These are phyloP conservation scores for Oscheius sp. DNA, from an alignment of 2,888 invertebrate genomes.

Conservation along the genomic window DNA sequence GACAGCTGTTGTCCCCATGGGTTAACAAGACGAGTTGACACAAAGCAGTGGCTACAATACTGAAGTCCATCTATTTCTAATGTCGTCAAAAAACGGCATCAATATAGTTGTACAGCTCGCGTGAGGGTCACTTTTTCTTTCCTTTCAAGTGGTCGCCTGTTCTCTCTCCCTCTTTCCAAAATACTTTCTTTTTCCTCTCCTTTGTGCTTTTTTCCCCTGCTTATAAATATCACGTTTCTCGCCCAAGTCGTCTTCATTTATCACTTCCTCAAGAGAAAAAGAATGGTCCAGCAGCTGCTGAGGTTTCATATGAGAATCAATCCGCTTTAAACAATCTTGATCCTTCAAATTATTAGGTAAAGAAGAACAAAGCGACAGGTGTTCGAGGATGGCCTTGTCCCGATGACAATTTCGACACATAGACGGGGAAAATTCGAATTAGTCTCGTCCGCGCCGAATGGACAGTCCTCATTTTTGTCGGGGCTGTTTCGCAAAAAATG, in stretches of 20 bases:
- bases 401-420: background rate
- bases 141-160: too few relatives aligned
- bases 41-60: too few relatives aligned
- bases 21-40: too few relatives aligned
- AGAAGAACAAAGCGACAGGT: slow-evolving; percentile 3
- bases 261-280: background rate
- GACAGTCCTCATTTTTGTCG: background rate
- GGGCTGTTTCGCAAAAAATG: too few relatives aligned
- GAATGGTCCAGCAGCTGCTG: background rate
- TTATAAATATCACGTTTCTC: background rate
- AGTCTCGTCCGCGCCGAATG: slow-evolving; percentile 2
- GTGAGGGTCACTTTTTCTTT: too few relatives aligned
- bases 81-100: too few relatives aligned
- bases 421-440: slow-evolving; percentile 15
- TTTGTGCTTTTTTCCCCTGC: background rate
- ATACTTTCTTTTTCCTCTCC: background rate
- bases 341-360: slow-evolving; percentile 25
- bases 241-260: background rate
- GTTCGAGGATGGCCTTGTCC: background rate
- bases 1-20: too few relatives aligned
- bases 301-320: too few relatives aligned
- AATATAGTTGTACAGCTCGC: too few relatives aligned
- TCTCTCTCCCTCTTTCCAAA: too few relatives aligned
- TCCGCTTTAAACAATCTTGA: background rate
- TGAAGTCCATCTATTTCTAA: too few relatives aligned